phyloP scores from a whole-genome alignment of 2,797 vertebrate species.

The Nyctibius grandis region DNA sequence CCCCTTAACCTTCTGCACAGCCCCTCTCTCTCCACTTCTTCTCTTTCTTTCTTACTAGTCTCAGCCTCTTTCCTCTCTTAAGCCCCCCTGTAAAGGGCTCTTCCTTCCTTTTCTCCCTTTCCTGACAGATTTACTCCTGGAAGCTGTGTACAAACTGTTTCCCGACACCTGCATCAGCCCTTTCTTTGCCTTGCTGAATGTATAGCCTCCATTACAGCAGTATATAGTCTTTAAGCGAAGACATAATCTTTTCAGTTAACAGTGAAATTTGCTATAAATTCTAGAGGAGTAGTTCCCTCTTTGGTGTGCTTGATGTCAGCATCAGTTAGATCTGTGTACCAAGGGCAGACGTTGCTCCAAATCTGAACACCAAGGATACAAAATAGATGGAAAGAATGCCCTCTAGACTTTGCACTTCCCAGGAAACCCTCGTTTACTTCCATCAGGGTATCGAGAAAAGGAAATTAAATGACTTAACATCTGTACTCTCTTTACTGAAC shows the following conservation, averaged over 20 bases:
- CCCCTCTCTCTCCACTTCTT: background rate
- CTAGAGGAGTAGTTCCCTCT: background rate
- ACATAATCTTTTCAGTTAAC: background rate
- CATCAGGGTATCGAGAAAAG: background rate
- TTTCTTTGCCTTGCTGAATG: background rate
- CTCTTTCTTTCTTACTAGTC: background rate
- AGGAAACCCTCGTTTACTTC: background rate
- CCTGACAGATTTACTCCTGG: background rate
- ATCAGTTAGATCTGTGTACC: background rate
- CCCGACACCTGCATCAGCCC: fast-evolving
- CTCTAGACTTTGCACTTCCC: background rate
- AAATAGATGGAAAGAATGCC: background rate
- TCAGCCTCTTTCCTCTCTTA: background rate
- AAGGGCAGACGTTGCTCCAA: background rate
- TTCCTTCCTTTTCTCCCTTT: background rate
- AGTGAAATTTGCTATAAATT: background rate
- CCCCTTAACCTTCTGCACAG: background rate
- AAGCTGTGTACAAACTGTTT: background rate
- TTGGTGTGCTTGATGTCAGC: background rate
- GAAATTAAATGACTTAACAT: background rate
- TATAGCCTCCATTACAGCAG: background rate
- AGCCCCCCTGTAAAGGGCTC: background rate
- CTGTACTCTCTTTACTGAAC: background rate
- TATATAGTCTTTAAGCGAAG: background rate
- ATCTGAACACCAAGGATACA: background rate